These are phyloP conservation scores for Drosophila lacertosa DNA, from an alignment of 1,140 invertebrate genomes.

Conservation along the genomic window DNA sequence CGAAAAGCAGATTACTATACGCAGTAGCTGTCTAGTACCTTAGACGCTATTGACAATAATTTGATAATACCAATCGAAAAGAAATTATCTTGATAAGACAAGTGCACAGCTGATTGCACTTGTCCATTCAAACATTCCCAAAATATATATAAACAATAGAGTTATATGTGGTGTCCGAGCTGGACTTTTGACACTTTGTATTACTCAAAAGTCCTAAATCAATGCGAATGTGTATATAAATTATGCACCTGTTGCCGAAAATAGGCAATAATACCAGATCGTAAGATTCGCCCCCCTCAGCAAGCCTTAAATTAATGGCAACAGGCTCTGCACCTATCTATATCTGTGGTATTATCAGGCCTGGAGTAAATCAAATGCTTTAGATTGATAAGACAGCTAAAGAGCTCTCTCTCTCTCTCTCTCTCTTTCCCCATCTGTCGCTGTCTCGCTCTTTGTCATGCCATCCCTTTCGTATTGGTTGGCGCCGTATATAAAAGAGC, in stretches of 20 bases:
- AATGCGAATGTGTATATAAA: constrained; percentile 5
- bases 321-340: constrained; percentile 3
- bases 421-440: neutral
- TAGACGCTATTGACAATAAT: neutral
- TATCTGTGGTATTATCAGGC: constrained; percentile 6
- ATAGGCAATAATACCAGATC: neutral
- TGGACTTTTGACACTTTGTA: neutral
- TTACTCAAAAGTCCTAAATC: neutral
- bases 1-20: neutral
- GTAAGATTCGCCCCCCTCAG: neutral
- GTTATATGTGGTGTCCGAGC: neutral
- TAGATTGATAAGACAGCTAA: constrained; percentile 1
- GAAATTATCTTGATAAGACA: constrained; percentile 1
- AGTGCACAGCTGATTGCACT: constrained; percentile 2
- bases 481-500: constrained; percentile 30
- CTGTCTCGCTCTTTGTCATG: neutral
- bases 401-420: neutral
- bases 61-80: constrained; percentile 1
- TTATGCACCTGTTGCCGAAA: neutral
- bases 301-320: constrained; percentile 8
- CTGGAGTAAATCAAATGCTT: constrained; percentile 20
- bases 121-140: neutral
- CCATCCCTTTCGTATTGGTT: neutral
- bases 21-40: neutral
- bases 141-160: neutral